A percentile compares a stretch with the other conserved stretches of the same genome.
Conservation (phyloP, 2,113 vertebrate species). For the Lepidothrix coronata region DNA sequence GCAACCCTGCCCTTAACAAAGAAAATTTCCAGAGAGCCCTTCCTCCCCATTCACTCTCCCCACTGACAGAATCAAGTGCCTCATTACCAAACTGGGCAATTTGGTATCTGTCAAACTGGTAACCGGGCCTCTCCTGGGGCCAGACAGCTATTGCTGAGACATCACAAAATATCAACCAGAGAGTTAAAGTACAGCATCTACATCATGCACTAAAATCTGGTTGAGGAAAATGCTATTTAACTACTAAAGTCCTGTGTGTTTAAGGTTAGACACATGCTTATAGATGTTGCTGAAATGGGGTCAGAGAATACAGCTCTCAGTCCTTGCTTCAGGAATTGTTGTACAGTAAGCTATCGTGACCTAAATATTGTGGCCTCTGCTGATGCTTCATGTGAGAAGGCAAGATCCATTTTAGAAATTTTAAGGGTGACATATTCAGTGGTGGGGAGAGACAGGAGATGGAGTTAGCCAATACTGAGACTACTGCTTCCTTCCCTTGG, state of each 20-base stretch:
- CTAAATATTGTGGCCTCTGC: not conserved
- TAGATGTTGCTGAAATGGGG: not conserved
- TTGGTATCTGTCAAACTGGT: not conserved
- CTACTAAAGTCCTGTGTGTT: not conserved
- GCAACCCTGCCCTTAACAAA: not conserved
- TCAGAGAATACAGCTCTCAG: not conserved
- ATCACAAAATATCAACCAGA: not conserved
- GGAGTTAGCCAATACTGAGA: not conserved
- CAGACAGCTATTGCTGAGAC: not conserved
- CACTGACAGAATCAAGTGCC: fast-evolving
- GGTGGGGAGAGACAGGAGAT: not conserved
- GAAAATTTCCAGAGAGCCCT: not conserved
- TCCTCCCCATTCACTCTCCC: not conserved
- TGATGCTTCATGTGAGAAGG: not conserved
- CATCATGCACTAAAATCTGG: not conserved
- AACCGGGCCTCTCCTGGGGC: not conserved
- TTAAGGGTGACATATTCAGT: not conserved
- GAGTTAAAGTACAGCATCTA: not conserved
- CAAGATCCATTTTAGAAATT: not conserved
- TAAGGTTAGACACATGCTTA: not conserved
- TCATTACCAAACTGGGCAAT: not conserved
- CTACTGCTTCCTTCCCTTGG: not conserved
- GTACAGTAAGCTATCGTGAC: not conserved
- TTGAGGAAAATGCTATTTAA: not conserved
- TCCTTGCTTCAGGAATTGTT: not conserved